Base-by-base conservation (phyloP, 2,888 invertebrate species). In the Balanococcus diminutus region DNA sequence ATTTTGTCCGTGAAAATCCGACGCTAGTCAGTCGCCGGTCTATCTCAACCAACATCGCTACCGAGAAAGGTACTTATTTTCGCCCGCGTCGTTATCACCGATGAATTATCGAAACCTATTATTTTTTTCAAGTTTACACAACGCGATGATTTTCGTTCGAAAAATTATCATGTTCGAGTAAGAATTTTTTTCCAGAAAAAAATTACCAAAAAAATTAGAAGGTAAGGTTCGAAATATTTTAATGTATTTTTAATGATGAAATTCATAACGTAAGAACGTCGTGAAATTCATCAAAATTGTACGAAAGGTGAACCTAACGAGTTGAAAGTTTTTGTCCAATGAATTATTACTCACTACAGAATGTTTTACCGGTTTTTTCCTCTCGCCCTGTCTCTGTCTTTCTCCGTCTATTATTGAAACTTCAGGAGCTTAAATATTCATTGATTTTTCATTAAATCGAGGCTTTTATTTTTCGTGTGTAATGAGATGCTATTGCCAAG, bases 1-100 rank as follows among this genome's bases (percentile, higher is more conserved):
- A 72, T 72, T 72, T 72, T 72, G 72, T 72, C 72, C 25, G 72
- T 72, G 72, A 72, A 72, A 72, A 72, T 72, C 31, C 72, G 72
- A 72, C 31, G 72, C 72, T 72, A 72, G 72, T 72, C 72, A 72
- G 72, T 72, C 72, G 72, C 31, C 25, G 72, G 72, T 72, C 72
- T 72, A 72, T 72, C 72, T 72, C 72, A 72, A 72, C 72, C 28
- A 72, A 72, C 72, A 72, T 72, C 72, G 28, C 16, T 11, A 72
- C 72, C 31, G 25, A 72, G 72, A 11, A 25, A 72, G 72, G 72
- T 72, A 72, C 72, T 72, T 61, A 61, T 61, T 72, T 11, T 72
- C 31, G 4, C 16, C 72, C 14, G 72, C 16, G 42, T 14, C 31
- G 72, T 72, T 72, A 72, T 72, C 31, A 14, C 9, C 42, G 42